Evolutionary conservation across 2,113 vertebrate species (phyloP).

Genomic region (Mesitornis unicolor): DNA sequence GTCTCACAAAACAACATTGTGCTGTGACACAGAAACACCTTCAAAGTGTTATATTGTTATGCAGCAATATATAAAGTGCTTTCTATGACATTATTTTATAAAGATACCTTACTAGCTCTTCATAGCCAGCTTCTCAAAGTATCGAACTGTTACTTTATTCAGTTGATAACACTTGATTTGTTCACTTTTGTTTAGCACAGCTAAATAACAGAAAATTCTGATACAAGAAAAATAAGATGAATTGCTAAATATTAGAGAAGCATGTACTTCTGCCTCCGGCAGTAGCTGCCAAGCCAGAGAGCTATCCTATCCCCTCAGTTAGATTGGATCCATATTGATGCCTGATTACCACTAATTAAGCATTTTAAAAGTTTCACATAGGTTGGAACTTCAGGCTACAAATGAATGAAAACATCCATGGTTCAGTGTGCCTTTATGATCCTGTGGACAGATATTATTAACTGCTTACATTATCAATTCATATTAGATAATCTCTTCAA

Average conservation of each 20-base stretch:
- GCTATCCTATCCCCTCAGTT: neutral
- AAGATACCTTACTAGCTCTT: neutral
- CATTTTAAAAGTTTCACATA: neutral
- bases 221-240: neutral
- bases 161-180: neutral
- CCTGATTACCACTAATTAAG: neutral
- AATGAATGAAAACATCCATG: neutral
- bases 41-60: neutral
- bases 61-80: neutral
- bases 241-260: neutral
- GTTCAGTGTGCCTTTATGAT: neutral
- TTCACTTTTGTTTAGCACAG: neutral
- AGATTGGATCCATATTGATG: neutral
- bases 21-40: neutral
- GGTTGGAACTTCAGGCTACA: neutral
- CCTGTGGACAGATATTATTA: neutral
- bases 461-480: neutral
- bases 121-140: neutral
- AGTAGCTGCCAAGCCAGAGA: neutral
- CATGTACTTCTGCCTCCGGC: neutral
- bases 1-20: neutral
- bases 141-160: neutral
- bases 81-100: neutral
- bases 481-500: neutral
- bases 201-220: neutral